Evolutionary conservation across 2,888 invertebrate species (phyloP).

Genomic region (Lasioglossum malachurum): DNA sequence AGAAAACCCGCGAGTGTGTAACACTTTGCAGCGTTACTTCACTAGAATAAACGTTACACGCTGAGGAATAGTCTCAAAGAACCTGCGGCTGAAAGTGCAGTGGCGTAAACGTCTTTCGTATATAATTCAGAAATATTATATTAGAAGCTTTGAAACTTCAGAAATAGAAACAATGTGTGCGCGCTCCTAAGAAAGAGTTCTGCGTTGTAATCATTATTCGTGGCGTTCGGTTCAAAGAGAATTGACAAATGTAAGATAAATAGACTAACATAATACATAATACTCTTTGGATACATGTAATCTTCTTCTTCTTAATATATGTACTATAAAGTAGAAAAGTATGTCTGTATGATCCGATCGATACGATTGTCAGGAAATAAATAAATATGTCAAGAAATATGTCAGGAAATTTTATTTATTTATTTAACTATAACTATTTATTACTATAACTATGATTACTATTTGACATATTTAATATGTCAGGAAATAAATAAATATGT

Average conservation of each 20-base stretch:
- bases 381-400: no score
- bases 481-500: no score
- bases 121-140: slow-evolving; percentile 15
- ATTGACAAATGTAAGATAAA: not conserved
- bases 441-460: no score
- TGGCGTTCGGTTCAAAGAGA: not conserved
- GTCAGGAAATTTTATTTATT: no score
- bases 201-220: not conserved
- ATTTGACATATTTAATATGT: no score
- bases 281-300: not conserved
- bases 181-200: not conserved
- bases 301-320: no score
- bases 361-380: no score
- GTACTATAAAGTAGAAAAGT: no score
- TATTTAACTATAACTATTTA: no score
- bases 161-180: not conserved
- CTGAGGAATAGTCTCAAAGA: slow-evolving; percentile 8
- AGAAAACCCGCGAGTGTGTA: slow-evolving; percentile 30
- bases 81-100: not conserved
- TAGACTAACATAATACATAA: not conserved
- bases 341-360: no score
- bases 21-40: slow-evolving; percentile 7
- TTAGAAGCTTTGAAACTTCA: not conserved
- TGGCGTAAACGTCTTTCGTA: not conserved
- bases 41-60: slow-evolving; percentile 13